These are phyloP conservation scores for Entomyzon cyanotis DNA, from an alignment of 2,113 vertebrate species.

Conservation along the genomic window DNA sequence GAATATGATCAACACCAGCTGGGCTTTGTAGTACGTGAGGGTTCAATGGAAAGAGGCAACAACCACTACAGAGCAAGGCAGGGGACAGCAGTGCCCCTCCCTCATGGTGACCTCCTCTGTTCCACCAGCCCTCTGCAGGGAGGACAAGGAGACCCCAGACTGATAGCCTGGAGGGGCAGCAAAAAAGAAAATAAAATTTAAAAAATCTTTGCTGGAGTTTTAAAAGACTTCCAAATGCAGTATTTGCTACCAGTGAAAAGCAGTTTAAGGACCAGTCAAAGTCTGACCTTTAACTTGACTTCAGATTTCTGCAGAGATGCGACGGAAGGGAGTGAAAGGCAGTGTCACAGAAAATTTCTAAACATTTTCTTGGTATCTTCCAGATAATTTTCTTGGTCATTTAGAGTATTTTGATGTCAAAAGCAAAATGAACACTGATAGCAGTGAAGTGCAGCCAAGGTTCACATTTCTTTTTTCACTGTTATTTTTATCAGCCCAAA, in stretches of 20 bases:
- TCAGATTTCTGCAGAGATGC: neutral
- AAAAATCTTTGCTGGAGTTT: neutral
- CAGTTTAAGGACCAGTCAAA: neutral
- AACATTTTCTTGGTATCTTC: neutral
- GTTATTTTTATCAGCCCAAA: neutral
- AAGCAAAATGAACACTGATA: neutral
- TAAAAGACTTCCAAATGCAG: neutral
- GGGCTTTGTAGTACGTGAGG: neutral
- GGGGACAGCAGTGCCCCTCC: neutral
- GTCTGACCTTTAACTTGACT: neutral
- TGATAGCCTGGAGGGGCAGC: neutral
- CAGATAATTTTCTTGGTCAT: neutral
- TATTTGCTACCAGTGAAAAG: neutral
- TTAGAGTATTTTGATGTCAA: neutral
- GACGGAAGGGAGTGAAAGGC: neutral
- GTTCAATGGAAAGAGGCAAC: neutral
- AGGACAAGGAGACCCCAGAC: neutral
- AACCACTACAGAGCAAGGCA: neutral
- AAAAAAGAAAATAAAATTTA: neutral
- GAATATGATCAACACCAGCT: accelerated
- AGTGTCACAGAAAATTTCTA: neutral
- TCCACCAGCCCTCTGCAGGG: neutral
- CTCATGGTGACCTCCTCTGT: neutral
- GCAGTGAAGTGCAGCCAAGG: neutral
- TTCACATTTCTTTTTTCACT: neutral